Percentiles rank a stretch among this genome's conserved stretches.
phyloP scores from a whole-genome alignment of 2,888 invertebrate genomes.

The Aleiodes testaceus region DNA sequence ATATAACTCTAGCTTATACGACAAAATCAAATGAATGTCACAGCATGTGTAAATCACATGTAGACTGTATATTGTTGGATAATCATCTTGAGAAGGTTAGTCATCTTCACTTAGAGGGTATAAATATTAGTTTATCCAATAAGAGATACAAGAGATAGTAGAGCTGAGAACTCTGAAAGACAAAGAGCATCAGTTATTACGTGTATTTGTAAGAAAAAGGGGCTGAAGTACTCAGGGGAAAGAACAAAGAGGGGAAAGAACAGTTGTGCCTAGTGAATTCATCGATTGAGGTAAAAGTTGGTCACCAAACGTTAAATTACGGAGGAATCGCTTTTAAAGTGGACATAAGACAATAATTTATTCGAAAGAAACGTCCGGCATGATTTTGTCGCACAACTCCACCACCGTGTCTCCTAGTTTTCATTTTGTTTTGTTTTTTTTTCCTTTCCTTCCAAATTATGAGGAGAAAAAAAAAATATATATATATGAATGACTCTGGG shows the following conservation, averaged over 20 bases:
- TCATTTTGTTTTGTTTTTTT: slow-evolving; percentile 29
- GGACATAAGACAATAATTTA: slow-evolving; percentile 33
- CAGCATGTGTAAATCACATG: slow-evolving; percentile 24
- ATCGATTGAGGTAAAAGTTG: slow-evolving; percentile 28
- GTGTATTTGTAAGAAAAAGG: background rate
- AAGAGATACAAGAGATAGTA: background rate
- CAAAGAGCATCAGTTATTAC: slow-evolving; percentile 24
- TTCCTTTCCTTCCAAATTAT: background rate
- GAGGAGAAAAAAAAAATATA: slow-evolving; percentile 4
- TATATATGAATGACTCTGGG: slow-evolving; percentile 1
- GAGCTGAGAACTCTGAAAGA: background rate
- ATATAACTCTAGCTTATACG: slow-evolving; percentile 3
- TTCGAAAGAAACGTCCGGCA: slow-evolving; percentile 26
- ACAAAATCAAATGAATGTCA: slow-evolving; percentile 2
- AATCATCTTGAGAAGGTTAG: background rate
- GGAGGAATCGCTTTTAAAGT: slow-evolving; percentile 1
- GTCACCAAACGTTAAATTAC: slow-evolving; percentile 20
- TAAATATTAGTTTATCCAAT: slow-evolving; percentile 18
- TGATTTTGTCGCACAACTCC: slow-evolving; percentile 9
- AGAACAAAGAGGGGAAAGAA: background rate
- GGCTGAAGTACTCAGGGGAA: background rate
- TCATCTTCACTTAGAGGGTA: slow-evolving; percentile 1
- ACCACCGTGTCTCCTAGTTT: slow-evolving; percentile 34
- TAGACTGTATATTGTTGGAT: slow-evolving; percentile 2
- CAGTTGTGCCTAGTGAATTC: slow-evolving; percentile 7